Evolutionary conservation across 2,888 invertebrate species (phyloP), one percentile per base, ranked within the genome.

Genomic region (Agriopis leucophaearia): DNA sequence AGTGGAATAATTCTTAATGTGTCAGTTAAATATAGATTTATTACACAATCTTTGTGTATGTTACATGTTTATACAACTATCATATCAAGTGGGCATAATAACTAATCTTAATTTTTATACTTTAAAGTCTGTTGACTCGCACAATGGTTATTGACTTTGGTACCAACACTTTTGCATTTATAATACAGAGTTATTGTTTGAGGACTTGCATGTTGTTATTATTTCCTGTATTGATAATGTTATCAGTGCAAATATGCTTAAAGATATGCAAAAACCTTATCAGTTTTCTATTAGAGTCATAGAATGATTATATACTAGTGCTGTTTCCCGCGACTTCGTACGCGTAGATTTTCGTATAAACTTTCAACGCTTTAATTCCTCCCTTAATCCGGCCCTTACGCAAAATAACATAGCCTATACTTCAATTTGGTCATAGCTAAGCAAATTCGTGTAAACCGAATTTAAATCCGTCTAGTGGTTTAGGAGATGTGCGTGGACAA

Each of bases 1-100:
- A 74, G 70, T 69, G 74, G 75, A 75, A 75, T 70, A 56, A 73
- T 72, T 72, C 50, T 56, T 13, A 54, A 54, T 54, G 59, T 42
- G 40, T 35, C 35, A 54, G 59, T 55, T 65, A 69, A 62, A 47
- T 60, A 51, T 70, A 66, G 59, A 66, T 60, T 70, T 65, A 63
- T 68, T 50, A 47, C 68, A 27, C 60, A 60, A 57, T 62, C 15
- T 18, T 36, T 36, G 13, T 16, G 16, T 48, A 4, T 42, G 27
- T 54, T 58, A 27, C 16, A 48, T 38, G 59, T 48, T 48, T 38
- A 58, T 47, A 7, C 2, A 18, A n/a, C 2, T 35, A n/a, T n/a
- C 12, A 35, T 38, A 16, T 16, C 27, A 27, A 27, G 27, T 27
- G 27, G 27, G 8, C 35, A 35, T 27, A 47, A 47, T 10, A 47